Evolutionary conservation across 2,888 invertebrate species (phyloP).

Genomic region (Eledone cirrhosa): DNA sequence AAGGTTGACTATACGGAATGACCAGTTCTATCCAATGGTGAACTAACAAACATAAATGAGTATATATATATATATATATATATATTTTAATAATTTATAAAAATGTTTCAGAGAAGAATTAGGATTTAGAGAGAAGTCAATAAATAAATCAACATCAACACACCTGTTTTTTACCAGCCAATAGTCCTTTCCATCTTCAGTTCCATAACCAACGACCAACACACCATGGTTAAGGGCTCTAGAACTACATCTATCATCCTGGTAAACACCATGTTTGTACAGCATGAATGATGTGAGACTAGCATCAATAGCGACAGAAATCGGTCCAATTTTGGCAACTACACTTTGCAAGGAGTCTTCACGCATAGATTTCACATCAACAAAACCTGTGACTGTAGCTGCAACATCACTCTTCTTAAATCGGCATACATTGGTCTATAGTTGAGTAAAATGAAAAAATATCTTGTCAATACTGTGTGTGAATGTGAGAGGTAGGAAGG

Average conservation of each 20-base stretch:
- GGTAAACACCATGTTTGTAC: conserved; percentile 73
- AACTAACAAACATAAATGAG: too few species aligned
- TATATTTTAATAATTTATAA: background rate
- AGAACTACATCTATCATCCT: conserved; percentile 79
- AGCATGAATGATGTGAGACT: conserved; percentile 71
- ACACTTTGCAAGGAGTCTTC: conserved; percentile 81
- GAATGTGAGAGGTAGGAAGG: too few species aligned
- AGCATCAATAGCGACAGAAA: conserved; percentile 90
- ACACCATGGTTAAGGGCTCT: conserved; percentile 88
- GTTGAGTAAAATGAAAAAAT: conserved; percentile 75
- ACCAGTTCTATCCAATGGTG: too few species aligned
- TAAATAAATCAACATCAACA: too few species aligned
- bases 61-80: background rate
- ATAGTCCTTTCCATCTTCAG: conserved; percentile 72
- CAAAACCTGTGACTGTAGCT: conserved; percentile 83
- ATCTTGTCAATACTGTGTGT: too few species aligned
- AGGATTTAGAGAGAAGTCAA: too few species aligned
- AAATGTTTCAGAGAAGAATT: too few species aligned
- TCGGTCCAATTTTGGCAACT: conserved; percentile 84
- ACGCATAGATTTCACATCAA: conserved; percentile 78
- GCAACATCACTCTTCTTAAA: conserved; percentile 73
- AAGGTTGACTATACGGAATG: too few species aligned
- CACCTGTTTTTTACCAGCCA: conserved; percentile 90
- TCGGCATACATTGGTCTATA: conserved; percentile 66
- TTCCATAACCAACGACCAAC: conserved; percentile 82